Percentiles rank a stretch among this genome's conserved stretches.
Evolutionary conservation across 2,797 vertebrate species (phyloP).

Genomic region (Urosaurus nigricauda): DNA sequence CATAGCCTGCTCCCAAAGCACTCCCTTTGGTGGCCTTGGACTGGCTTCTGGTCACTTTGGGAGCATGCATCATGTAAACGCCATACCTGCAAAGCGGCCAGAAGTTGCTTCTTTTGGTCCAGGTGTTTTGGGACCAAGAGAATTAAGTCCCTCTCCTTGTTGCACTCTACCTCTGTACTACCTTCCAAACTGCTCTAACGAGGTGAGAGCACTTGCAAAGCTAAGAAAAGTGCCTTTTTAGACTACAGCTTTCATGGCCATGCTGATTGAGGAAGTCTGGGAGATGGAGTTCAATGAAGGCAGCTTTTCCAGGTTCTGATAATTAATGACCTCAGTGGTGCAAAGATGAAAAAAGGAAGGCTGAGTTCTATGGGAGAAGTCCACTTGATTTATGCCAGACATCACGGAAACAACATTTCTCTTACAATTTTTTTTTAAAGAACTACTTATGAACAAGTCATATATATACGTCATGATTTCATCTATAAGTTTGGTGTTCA

Average conservation of each 20-base stretch:
- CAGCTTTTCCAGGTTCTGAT: no score
- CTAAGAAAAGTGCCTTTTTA: no score
- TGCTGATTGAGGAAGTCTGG: neutral
- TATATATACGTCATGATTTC: neutral
- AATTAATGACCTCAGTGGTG: no score
- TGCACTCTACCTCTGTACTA: neutral
- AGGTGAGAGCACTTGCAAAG: neutral
- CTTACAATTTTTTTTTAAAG: neutral
- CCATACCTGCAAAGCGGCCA: no score
- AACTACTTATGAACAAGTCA: neutral
- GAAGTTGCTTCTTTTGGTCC: no score
- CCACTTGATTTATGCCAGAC: neutral
- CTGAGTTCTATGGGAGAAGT: neutral
- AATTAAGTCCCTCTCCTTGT: neutral
- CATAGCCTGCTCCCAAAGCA: no score
- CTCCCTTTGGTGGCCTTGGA: no score
- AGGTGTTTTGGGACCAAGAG: no score
- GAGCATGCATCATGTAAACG: no score
- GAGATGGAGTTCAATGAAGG: no score
- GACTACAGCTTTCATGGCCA: neutral
- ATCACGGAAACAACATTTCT: neutral
- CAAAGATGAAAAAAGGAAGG: neutral
- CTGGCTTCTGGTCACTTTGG: no score
- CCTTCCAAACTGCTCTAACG: neutral
- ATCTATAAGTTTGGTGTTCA: neutral